Evolutionary conservation across 2,113 vertebrate genomes (phyloP).

Genomic region (Semicossyphus pulcher): DNA sequence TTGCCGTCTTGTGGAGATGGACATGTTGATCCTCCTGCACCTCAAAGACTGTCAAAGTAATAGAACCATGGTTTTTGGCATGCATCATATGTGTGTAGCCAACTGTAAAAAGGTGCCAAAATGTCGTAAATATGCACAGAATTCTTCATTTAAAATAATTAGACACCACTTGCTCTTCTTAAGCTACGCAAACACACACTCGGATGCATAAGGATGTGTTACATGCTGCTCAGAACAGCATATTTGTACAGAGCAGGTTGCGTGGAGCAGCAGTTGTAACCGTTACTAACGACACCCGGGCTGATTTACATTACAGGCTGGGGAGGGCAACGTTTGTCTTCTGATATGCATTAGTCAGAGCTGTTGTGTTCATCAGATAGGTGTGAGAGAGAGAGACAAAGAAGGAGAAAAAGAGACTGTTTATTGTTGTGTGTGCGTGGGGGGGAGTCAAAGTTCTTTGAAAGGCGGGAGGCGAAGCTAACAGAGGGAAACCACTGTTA

Average conservation of each 20-base stretch:
- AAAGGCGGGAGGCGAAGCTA: conserved; percentile 29
- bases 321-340: conserved; percentile 17
- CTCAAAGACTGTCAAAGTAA: not conserved
- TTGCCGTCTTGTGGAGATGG: not conserved
- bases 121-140: not conserved
- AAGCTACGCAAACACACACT: not conserved
- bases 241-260: conserved; percentile 1
- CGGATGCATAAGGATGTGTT: not conserved
- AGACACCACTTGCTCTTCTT: not conserved
- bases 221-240: conserved; percentile 11
- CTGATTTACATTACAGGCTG: conserved; percentile 48
- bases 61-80: not conserved
- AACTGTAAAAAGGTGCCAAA: not conserved
- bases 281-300: not conserved
- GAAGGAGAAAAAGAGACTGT: not conserved
- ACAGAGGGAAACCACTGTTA: conserved; percentile 50
- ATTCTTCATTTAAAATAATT: not conserved
- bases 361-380: conserved; percentile 1
- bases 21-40: too few species aligned
- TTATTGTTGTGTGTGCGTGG: not conserved
- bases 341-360: conserved; percentile 32
- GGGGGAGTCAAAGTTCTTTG: not conserved
- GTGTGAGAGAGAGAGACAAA: conserved; percentile 10
- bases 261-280: conserved; percentile 41
- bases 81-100: not conserved